Evolutionary conservation across 2,113 vertebrate genomes (phyloP).

Genomic region (Campylorhamphus procurvoides): DNA sequence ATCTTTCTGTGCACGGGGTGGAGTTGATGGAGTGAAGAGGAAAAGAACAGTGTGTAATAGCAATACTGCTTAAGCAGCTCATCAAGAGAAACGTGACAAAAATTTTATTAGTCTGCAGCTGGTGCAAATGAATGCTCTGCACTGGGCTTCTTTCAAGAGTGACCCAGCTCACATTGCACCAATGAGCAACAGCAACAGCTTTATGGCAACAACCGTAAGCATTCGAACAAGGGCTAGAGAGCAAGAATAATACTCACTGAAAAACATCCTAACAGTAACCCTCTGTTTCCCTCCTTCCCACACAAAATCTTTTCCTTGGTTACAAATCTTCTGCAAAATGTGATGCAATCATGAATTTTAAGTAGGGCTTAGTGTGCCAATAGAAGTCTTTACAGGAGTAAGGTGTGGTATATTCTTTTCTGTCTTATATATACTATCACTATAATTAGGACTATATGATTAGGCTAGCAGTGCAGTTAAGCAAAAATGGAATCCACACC

Average conservation of each 20-base stretch:
- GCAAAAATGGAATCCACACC: slow-evolving; percentile 24
- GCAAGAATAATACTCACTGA: neutral
- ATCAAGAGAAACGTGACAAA: neutral
- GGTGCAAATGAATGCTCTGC: neutral
- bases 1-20: neutral
- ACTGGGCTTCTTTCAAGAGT: neutral
- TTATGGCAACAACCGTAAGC: neutral
- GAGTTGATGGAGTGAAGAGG: neutral
- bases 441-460: slow-evolving; percentile 40
- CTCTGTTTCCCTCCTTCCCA: neutral
- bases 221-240: neutral
- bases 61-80: neutral
- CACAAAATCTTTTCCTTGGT: neutral
- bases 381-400: neutral
- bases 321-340: neutral
- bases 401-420: neutral
- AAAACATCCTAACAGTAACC: neutral
- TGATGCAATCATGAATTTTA: slow-evolving; percentile 4
- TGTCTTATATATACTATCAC: slow-evolving; percentile 40
- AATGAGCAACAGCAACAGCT: neutral
- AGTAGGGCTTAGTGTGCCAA: neutral
- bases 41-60: neutral
- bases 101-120: neutral
- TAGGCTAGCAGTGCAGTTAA: slow-evolving; percentile 22
- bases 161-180: neutral